Conservation (phyloP, 2,888 invertebrate genomes). For the Theretra japonica region DNA sequence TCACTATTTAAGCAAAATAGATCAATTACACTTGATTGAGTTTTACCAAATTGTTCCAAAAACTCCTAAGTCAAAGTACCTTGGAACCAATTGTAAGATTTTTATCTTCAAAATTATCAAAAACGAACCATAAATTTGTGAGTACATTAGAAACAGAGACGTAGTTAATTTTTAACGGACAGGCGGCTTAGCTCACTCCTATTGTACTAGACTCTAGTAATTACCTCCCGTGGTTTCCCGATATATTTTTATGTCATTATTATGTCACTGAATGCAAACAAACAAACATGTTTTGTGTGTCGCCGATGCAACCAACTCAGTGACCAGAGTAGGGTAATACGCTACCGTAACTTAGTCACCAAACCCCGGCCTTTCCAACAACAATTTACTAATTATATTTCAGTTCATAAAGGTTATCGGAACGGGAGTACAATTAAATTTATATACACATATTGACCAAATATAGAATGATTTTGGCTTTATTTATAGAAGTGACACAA, state of each 20-base stretch:
- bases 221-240: neutral
- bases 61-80: too few species aligned
- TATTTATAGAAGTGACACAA: neutral
- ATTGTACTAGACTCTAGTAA: neutral
- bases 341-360: neutral
- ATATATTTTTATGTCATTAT: neutral
- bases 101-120: too few species aligned
- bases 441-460: neutral
- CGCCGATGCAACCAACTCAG: neutral
- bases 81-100: too few species aligned
- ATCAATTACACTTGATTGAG: too few species aligned
- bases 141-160: too few species aligned
- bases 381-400: neutral
- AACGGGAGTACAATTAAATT: too few species aligned
- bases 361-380: neutral
- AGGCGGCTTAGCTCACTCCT: too few species aligned
- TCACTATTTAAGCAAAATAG: too few species aligned
- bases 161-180: too few species aligned
- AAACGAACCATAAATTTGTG: too few species aligned
- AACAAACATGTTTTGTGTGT: neutral
- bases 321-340: neutral
- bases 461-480: neutral
- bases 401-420: neutral
- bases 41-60: too few species aligned
- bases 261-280: neutral